Base-by-base conservation (phyloP, 2,113 vertebrate genomes). In the Apodemus sylvaticus region DNA sequence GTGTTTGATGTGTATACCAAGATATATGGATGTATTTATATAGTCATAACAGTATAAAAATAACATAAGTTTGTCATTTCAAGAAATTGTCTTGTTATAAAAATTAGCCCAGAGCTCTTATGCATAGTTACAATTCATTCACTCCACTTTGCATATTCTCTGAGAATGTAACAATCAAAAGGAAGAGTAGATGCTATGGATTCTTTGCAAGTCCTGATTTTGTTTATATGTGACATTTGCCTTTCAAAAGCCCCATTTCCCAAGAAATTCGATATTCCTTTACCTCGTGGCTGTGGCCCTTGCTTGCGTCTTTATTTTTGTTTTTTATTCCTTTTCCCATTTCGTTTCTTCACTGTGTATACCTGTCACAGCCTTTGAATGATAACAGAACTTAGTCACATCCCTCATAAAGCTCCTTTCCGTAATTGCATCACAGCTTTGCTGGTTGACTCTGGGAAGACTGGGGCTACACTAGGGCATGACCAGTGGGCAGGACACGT, bases 11-110 rank as follows among this genome's bases (percentile, higher is more conserved):
- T 16, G 53, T 39, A 71, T 36, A 14, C 12, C 1, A 34, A 17
- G 26, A 76, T 55, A 24, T 13, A 36, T 42, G 64, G 5, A 20
- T 66, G 29, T n/a, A 53, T 81, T 26, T 82, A 39, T 42, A 42
- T 31, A 9, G 39, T 8, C 42, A 26, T 91, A 26, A 22, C 13
- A 83, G 22, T 89, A 85, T 62, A 60, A 22, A 60, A 60, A 22
- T 60, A 60, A 24, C 20, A 60, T 60, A 16, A 55, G 6, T 95
- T 85, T 74, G 62, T 78, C 53, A 91, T 94, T 95, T 96, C 1
- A 90, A n/a, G 53, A 87, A 70, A 45, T 64, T 93, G 55, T 88
- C 7, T 81, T 86, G 64, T 66, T 39, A 71, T 16, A 74, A 78
- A 86, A 42, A 39, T 36, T 60, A 83, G 87, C 17, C 3, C 60